Conservation (phyloP, 2,888 invertebrate species). For the Morinoia aosen region DNA sequence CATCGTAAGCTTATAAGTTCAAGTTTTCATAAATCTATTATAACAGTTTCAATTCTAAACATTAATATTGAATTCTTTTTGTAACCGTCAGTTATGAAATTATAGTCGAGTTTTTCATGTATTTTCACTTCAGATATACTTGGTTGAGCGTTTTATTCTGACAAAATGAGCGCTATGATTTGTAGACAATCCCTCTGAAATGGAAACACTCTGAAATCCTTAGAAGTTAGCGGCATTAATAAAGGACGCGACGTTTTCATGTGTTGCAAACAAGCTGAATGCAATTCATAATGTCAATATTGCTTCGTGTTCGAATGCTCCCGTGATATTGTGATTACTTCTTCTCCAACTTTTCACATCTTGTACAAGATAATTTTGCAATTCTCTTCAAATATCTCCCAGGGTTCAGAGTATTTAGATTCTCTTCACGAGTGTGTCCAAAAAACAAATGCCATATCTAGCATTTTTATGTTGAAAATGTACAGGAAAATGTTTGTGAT, state of each 20-base stretch:
- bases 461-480: not conserved
- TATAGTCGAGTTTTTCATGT: no score
- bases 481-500: not conserved
- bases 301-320: not conserved
- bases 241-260: not conserved
- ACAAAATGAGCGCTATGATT: not conserved
- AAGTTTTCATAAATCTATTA: no score
- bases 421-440: not conserved
- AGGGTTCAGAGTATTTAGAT: not conserved
- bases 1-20: no score
- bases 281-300: not conserved
- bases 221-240: not conserved
- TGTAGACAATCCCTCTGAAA: not conserved
- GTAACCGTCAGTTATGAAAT: no score
- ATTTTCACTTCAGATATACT: not conserved
- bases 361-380: not conserved
- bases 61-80: no score
- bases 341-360: not conserved
- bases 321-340: not conserved
- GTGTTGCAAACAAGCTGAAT: not conserved
- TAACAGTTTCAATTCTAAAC: no score
- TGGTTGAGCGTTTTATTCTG: not conserved
- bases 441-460: not conserved
- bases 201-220: not conserved
- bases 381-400: not conserved